Evolutionary conservation across 1,140 invertebrate genomes (phyloP).

Genomic region (Solen grandis): DNA sequence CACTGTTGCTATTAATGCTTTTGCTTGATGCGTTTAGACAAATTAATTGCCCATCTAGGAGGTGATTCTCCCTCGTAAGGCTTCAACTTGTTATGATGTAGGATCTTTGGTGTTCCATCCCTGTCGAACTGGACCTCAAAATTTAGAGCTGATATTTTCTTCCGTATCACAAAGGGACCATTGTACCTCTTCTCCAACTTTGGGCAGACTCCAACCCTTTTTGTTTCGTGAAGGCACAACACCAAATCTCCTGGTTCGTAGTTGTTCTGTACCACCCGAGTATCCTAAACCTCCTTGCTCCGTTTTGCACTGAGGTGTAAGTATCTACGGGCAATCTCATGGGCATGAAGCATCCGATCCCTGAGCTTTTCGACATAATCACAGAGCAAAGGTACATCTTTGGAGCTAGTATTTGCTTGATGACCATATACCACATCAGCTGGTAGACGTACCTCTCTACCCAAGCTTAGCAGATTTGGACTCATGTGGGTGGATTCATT

Average conservation of each 20-base stretch:
- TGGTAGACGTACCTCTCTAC: conserved; percentile 19
- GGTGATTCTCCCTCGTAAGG: background rate
- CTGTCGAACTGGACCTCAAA: conserved; percentile 4
- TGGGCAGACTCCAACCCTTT: conserved; percentile 1
- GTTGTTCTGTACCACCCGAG: background rate
- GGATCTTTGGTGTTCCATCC: background rate
- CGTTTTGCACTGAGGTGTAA: background rate
- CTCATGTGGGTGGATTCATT: conserved; percentile 2
- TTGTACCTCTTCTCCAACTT: conserved; percentile 13
- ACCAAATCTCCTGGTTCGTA: conserved; percentile 1
- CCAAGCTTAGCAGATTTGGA: conserved; percentile 23
- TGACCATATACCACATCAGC: too few species aligned
- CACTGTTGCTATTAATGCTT: too few species aligned
- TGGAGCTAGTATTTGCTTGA: background rate
- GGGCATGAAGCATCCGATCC: conserved; percentile 6
- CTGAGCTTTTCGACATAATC: conserved; percentile 11
- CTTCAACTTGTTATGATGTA: conserved; percentile 23
- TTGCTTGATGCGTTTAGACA: background rate
- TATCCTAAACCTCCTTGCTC: conserved; percentile 15
- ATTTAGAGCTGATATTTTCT: background rate
- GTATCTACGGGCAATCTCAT: conserved; percentile 11
- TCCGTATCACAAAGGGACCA: conserved; percentile 1
- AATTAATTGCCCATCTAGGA: conserved; percentile 7
- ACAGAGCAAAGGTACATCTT: background rate
- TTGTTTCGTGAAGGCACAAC: conserved; percentile 11